phyloP scores from a whole-genome alignment of 1,140 invertebrate species.

The Melanaphis sacchari region DNA sequence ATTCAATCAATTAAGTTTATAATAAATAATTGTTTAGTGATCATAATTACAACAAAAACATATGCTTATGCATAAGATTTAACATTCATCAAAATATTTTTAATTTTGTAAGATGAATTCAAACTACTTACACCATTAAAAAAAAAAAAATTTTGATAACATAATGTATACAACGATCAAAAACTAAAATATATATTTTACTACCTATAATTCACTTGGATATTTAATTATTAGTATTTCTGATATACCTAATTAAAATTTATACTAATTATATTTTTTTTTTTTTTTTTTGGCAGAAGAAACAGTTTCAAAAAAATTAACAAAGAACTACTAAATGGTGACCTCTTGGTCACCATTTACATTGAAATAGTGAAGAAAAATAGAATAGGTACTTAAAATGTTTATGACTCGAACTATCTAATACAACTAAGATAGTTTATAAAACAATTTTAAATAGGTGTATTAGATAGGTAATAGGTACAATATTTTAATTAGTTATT shows the following conservation, averaged over 20 bases:
- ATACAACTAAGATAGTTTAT: neutral
- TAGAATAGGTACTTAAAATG: neutral
- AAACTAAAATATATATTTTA: neutral
- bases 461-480: neutral
- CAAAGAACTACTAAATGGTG: too few species aligned
- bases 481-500: neutral
- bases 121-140: neutral
- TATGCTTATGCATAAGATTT: too few species aligned
- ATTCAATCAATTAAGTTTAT: neutral
- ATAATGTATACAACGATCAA: neutral
- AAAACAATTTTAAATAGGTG: neutral
- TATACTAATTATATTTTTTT: neutral
- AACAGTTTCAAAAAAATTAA: too few species aligned
- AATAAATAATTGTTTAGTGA: neutral
- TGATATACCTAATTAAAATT: neutral
- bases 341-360: too few species aligned
- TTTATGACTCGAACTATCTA: neutral
- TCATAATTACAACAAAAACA: neutral
- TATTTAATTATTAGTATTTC: neutral
- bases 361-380: neutral
- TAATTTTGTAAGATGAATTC: neutral
- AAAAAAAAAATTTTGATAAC: slow-evolving; percentile 14
- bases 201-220: too few species aligned
- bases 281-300: too few species aligned
- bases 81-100: neutral